Percentiles rank a stretch among this genome's conserved stretches.
Evolutionary conservation across 2,113 vertebrate species (phyloP).

Genomic region (Pterocles burchelli): DNA sequence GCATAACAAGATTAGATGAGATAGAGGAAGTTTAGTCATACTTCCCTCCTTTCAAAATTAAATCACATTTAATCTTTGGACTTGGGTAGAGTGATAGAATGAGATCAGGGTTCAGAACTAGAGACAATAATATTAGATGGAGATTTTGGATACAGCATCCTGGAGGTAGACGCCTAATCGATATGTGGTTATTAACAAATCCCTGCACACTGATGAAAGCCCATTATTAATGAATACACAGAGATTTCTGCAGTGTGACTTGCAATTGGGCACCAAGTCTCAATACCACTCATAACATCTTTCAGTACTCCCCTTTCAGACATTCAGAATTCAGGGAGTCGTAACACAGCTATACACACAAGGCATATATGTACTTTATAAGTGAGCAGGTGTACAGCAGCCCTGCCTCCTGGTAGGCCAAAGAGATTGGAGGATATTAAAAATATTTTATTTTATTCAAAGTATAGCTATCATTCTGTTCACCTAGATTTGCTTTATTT

Average conservation of each 20-base stretch:
- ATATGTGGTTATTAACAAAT: not conserved
- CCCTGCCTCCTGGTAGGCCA: not conserved
- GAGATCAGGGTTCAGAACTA: not conserved
- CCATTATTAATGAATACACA: not conserved
- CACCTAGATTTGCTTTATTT: not conserved
- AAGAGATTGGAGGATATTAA: not conserved
- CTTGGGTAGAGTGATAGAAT: not conserved
- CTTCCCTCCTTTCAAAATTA: not conserved
- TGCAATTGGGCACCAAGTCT: not conserved
- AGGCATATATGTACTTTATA: not conserved
- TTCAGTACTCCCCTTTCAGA: not conserved
- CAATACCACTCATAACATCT: not conserved
- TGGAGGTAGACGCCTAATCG: not conserved
- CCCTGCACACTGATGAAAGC: not conserved
- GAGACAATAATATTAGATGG: not conserved
- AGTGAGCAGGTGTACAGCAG: not conserved
- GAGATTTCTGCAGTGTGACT: not conserved
- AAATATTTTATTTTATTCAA: not conserved
- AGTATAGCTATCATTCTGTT: not conserved
- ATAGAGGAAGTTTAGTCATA: not conserved
- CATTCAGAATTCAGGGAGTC: not conserved
- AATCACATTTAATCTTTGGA: not conserved
- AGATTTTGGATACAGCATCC: not conserved
- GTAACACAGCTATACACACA: not conserved
- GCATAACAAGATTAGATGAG: not conserved